A percentile compares a stretch with the other conserved stretches of the same genome.
These are phyloP conservation scores for Erannis defoliaria DNA, from an alignment of 2,888 invertebrate genomes.

Conservation along the genomic window DNA sequence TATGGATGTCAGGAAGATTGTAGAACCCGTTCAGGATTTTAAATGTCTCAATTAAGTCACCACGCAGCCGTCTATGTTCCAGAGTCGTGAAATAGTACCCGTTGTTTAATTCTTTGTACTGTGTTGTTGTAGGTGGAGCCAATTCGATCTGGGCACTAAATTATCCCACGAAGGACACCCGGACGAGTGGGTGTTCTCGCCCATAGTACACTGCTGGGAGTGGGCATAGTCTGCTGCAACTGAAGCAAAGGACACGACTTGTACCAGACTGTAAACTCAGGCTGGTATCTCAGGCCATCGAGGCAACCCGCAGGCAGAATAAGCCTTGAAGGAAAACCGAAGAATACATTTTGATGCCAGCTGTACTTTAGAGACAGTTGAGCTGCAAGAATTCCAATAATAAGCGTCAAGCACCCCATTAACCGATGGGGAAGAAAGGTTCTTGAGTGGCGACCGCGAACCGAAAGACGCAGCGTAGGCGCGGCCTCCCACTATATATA, in stretches of 20 bases:
- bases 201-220: slow-evolving; percentile 84
- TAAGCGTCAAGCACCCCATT: no score
- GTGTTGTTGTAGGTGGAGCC: slow-evolving; percentile 73
- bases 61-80: no score
- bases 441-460: no score
- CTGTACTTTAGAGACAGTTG: not conserved
- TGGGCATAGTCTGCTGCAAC: slow-evolving; percentile 59
- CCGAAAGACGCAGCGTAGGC: no score
- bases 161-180: slow-evolving; percentile 89
- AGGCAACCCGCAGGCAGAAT: not conserved
- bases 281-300: not conserved
- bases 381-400: no score
- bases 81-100: no score
- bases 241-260: not conserved
- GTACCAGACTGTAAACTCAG: not conserved
- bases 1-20: no score
- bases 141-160: slow-evolving; percentile 83
- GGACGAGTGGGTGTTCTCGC: slow-evolving; percentile 88
- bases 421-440: no score
- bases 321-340: not conserved
- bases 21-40: no score
- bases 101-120: not conserved
- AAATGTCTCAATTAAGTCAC: no score
- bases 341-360: not conserved
- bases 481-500: no score